These are phyloP conservation scores for Silurus lanzhouensis DNA, from an alignment of 2,797 vertebrate species.

Conservation along the genomic window DNA sequence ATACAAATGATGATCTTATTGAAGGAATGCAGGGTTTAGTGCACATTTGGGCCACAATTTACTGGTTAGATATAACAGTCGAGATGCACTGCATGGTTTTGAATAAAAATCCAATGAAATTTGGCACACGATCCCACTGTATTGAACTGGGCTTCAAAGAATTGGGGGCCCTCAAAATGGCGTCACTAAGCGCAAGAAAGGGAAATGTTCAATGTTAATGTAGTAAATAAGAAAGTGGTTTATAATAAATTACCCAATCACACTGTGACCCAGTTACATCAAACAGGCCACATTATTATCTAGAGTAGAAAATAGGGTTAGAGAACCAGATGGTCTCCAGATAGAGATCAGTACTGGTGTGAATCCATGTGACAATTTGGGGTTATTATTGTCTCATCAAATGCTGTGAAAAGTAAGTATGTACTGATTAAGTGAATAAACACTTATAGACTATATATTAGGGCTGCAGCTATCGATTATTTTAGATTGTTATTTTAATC, in stretches of 20 bases:
- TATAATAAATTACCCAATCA: background rate
- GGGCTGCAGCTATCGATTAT: too few species aligned
- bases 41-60: background rate
- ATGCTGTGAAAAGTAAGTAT: constrained; percentile 20
- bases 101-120: background rate
- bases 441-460: too few species aligned
- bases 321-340: constrained; percentile 27
- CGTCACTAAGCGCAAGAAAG: background rate
- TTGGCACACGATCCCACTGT: background rate
- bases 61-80: background rate
- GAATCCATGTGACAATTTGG: constrained; percentile 16
- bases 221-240: background rate
- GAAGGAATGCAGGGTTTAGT: background rate
- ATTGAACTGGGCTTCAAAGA: too few species aligned
- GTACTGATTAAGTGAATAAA: constrained; percentile 4
- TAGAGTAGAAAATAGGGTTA: constrained; percentile 20
- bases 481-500: too few species aligned
- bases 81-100: background rate
- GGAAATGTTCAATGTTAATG: background rate
- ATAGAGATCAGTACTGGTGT: constrained; percentile 26
- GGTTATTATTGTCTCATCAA: constrained; percentile 39
- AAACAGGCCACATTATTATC: constrained; percentile 17
- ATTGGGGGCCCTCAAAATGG: background rate
- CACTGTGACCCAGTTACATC: background rate
- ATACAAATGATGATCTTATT: background rate